Evolutionary conservation across 2,113 vertebrate genomes (phyloP).

Genomic region (Archilochus colubris): DNA sequence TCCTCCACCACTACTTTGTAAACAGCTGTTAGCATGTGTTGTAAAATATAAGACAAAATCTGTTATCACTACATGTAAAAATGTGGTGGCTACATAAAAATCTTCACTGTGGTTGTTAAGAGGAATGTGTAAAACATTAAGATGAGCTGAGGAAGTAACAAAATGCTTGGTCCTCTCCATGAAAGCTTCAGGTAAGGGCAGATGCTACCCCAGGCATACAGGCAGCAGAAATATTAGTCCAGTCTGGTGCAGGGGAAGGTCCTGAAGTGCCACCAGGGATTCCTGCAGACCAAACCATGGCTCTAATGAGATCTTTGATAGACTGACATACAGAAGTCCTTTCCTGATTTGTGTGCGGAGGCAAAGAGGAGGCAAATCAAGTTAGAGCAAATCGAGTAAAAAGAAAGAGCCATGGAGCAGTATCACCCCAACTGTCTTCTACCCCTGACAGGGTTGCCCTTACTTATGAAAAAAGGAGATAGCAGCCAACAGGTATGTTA

Average conservation of each 20-base stretch:
- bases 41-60: slow-evolving; percentile 33
- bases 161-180: background rate
- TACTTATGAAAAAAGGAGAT: background rate
- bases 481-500: background rate
- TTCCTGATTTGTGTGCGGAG: background rate
- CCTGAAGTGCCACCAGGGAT: background rate
- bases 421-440: background rate
- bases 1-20: slow-evolving; percentile 36
- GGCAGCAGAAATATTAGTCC: background rate
- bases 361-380: background rate
- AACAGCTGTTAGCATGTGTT: slow-evolving; percentile 53
- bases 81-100: background rate
- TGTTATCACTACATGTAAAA: slow-evolving; percentile 21
- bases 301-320: background rate
- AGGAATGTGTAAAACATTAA: background rate
- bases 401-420: background rate
- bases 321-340: background rate
- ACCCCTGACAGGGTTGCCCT: background rate
- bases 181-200: background rate
- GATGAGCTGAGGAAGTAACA: background rate
- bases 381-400: background rate
- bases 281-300: background rate
- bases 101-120: background rate
- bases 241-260: background rate
- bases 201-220: background rate